A percentile compares a stretch with the other conserved stretches of the same genome.
Conservation (phyloP, 2,888 invertebrate genomes). For the Cephus runcator region DNA sequence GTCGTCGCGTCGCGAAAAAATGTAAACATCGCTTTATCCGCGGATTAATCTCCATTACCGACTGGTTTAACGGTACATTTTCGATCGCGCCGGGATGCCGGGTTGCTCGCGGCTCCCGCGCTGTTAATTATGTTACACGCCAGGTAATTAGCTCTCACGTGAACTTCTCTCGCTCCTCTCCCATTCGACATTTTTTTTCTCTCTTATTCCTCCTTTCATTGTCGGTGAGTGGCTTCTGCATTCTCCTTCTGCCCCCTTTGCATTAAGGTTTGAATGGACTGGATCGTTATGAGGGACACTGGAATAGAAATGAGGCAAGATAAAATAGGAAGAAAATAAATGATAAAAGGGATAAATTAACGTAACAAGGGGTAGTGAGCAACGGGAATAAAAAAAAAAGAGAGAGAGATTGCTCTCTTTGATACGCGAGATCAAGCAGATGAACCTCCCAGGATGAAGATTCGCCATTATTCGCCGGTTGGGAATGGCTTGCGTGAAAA, state of each 20-base stretch:
- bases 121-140: conserved; percentile 55
- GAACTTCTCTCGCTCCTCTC: neutral
- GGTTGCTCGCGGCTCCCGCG: conserved; percentile 22
- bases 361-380: neutral
- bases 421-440: neutral
- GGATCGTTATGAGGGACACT: neutral
- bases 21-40: conserved; percentile 24
- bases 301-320: neutral
- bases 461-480: neutral
- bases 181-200: neutral
- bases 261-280: neutral
- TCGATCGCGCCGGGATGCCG: conserved; percentile 27
- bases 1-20: conserved; percentile 9
- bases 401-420: conserved; percentile 5
- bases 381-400: neutral
- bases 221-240: neutral
- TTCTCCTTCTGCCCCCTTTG: conserved; percentile 1
- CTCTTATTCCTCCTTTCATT: neutral
- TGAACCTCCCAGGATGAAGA: neutral
- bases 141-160: conserved; percentile 47
- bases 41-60: conserved; percentile 50
- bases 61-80: conserved; percentile 57
- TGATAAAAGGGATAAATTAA: neutral
- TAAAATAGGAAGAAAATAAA: neutral
- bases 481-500: conserved; percentile 2